A percentile compares a stretch with the other conserved stretches of the same genome.
These are phyloP conservation scores for Brachypalpus laphriformis DNA, from an alignment of 2,888 invertebrate species.

Conservation along the genomic window DNA sequence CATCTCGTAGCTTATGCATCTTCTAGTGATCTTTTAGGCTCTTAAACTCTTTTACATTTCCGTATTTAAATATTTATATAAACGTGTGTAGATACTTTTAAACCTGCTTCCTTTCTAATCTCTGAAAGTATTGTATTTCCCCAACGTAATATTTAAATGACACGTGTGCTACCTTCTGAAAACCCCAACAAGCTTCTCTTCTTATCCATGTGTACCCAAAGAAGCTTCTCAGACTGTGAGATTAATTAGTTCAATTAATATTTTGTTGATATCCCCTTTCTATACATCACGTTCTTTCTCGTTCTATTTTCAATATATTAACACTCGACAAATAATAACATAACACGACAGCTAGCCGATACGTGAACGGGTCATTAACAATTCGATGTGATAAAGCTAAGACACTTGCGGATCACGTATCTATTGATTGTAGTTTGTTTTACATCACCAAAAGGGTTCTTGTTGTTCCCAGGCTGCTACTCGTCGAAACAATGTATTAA, in stretches of 20 bases:
- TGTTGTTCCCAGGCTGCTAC: not conserved
- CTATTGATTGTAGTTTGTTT: constrained; percentile 5
- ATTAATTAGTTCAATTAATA: constrained; percentile 19
- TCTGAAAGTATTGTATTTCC: not conserved
- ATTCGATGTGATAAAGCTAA: constrained; percentile 22
- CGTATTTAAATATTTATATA: too few species aligned
- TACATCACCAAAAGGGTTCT: not conserved
- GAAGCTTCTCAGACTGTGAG: not conserved
- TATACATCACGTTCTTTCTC: not conserved
- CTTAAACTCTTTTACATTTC: too few species aligned
- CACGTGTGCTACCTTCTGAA: not conserved
- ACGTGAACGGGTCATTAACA: constrained; percentile 47
- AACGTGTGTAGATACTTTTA: too few species aligned
- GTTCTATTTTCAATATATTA: not conserved
- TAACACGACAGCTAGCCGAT: constrained; percentile 5
- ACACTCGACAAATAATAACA: not conserved
- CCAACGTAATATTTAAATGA: not conserved
- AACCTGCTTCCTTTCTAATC: too few species aligned
- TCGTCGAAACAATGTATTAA: constrained; percentile 5
- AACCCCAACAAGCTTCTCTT: not conserved
- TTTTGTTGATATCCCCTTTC: not conserved
- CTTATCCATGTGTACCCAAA: not conserved
- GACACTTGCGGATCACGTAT: constrained; percentile 24
- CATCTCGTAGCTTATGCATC: too few species aligned
- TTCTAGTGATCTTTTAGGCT: too few species aligned